Evolutionary conservation across 2,888 invertebrate species (phyloP).

Genomic region (Proisotoma minuta): DNA sequence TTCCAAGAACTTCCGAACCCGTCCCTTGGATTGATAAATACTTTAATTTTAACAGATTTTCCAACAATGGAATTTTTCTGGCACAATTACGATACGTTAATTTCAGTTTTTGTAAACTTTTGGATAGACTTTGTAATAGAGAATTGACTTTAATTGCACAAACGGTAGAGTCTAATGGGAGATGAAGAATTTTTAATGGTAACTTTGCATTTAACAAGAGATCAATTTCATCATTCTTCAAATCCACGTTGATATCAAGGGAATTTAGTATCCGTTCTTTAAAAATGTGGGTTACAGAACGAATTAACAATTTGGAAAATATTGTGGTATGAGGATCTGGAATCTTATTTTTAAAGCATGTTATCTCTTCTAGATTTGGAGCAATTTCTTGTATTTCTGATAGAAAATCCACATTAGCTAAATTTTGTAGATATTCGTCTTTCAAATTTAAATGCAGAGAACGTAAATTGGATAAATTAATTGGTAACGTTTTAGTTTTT

Average conservation of each 20-base stretch:
- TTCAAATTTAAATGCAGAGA: constrained; percentile 18
- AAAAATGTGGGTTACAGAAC: constrained; percentile 13
- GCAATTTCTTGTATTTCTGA: constrained; percentile 18
- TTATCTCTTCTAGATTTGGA: constrained; percentile 23
- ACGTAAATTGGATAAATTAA: not conserved
- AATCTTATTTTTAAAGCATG: constrained; percentile 14
- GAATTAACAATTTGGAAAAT: constrained; percentile 26
- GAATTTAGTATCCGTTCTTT: not conserved
- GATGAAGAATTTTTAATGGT: constrained; percentile 18
- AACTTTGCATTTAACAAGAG: constrained; percentile 18
- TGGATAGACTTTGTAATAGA: constrained; percentile 10
- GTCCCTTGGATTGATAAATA: constrained; percentile 22
- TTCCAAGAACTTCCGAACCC: constrained; percentile 16
- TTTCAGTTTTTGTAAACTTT: constrained; percentile 19
- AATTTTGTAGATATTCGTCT: constrained; percentile 26
- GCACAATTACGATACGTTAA: constrained; percentile 22
- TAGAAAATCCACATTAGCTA: constrained; percentile 25
- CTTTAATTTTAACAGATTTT: constrained; percentile 16
- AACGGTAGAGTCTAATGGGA: constrained; percentile 17
- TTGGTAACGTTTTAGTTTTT: not conserved
- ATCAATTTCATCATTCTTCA: constrained; percentile 25
- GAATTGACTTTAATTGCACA: constrained; percentile 14
- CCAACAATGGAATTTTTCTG: constrained; percentile 16
- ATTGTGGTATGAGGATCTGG: constrained; percentile 22
- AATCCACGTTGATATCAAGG: constrained; percentile 23